phyloP scores from a whole-genome alignment of 2,113 vertebrate genomes.

The Microtus pennsylvanicus region DNA sequence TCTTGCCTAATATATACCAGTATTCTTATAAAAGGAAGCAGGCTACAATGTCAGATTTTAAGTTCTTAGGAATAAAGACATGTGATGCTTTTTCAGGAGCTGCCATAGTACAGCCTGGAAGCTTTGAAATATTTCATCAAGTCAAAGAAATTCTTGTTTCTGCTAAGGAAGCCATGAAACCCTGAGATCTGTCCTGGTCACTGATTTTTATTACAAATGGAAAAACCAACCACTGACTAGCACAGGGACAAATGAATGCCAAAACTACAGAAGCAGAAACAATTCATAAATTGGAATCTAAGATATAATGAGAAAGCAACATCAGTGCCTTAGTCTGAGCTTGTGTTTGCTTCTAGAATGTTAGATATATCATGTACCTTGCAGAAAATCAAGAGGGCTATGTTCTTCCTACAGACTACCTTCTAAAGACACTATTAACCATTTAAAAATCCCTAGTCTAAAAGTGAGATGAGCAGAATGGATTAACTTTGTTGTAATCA shows the following conservation, averaged over 20 bases:
- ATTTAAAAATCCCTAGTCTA: background rate
- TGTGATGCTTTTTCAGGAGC: background rate
- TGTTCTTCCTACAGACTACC: background rate
- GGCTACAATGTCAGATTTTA: background rate
- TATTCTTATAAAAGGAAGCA: background rate
- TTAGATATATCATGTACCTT: background rate
- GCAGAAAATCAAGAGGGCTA: background rate
- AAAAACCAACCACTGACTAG: background rate
- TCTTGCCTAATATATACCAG: background rate
- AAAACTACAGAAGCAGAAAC: background rate
- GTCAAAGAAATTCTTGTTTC: background rate
- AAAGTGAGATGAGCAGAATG: background rate
- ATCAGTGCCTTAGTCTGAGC: background rate
- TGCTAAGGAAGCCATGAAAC: background rate
- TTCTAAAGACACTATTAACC: background rate
- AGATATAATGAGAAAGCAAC: background rate
- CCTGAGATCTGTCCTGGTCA: background rate
- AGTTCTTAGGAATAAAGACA: background rate
- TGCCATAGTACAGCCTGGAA: background rate
- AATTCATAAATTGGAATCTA: background rate
- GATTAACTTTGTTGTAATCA: background rate
- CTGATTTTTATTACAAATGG: background rate
- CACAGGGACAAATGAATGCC: background rate
- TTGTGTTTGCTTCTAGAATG: background rate
- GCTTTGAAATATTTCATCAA: constrained; percentile 30